Evolutionary conservation across 1,140 invertebrate species (phyloP), one percentile per base, ranked within the genome.

Genomic region (Drosophila seguyi): DNA sequence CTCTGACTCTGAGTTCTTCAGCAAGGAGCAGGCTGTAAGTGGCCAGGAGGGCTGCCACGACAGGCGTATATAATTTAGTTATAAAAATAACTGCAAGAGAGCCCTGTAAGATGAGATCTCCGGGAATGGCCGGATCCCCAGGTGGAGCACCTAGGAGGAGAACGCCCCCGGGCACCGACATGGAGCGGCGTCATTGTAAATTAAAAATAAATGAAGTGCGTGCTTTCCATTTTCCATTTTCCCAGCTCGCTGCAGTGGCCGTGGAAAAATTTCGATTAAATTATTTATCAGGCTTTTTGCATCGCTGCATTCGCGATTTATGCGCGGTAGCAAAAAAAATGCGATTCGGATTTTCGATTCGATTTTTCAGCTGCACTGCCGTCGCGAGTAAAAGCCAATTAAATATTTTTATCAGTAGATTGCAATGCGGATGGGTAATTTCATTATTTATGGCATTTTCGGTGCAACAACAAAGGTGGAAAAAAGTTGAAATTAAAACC

Each of bases 11-110:
- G 11, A 14, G 44, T 14, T 56, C 36, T 16, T 45, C n/a, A n/a
- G 42, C 44, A 38, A 55, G 79, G 56, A 56, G 25, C 48, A n/a
- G 11, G 27, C 13, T 52, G 25, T n/a, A 6, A 56, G 39, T 16
- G 42, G 75, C 60, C 75, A 52, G 59, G 55, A 25, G 66, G 72
- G 67, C 62, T 55, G 63, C 45, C 61, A 63, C 52, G 81, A 81
- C 75, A 56, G 63, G 79, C 90, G 81, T 91, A 91, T 91, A 91
- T 91, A 91, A 91, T 91, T 91, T 91, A 91, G 88, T 91, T 91
- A 91, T 91, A 91, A 91, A 91, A 91, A 91, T 90, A 91, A 91
- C 88, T 88, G 76, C 88, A 79, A 75, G 50, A 73, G 67, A 47
- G 22, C 47, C 65, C 61, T 67, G 85, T 88, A 88, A 88, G 85